Evolutionary conservation across 2,113 vertebrate genomes (phyloP).

Genomic region (Neotragus moschatus): DNA sequence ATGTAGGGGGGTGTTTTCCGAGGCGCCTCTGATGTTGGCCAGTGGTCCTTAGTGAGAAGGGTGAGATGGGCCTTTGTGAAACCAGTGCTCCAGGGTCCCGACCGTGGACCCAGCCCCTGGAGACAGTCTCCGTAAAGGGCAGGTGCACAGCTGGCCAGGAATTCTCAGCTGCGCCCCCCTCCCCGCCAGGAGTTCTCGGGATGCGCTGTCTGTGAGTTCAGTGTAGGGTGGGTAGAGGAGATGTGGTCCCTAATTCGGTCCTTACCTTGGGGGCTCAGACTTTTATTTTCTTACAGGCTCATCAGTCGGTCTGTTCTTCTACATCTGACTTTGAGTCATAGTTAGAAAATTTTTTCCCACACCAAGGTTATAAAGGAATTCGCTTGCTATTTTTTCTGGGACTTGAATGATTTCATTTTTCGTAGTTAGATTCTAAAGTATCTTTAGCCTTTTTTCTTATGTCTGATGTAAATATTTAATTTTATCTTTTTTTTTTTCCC

Average conservation of each 20-base stretch:
- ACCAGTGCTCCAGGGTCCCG: background rate
- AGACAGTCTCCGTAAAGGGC: accelerated
- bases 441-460: background rate
- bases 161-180: accelerated
- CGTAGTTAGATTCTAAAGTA: background rate
- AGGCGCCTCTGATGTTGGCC: accelerated
- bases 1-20: accelerated
- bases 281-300: accelerated
- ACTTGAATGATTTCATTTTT: background rate
- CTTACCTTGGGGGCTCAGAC: accelerated
- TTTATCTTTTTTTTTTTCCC: background rate
- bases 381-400: background rate
- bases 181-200: background rate
- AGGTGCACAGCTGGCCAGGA: accelerated
- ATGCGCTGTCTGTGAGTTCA: accelerated
- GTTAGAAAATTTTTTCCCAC: background rate
- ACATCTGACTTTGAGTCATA: background rate
- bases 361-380: background rate
- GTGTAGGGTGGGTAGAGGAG: accelerated
- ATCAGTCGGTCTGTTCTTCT: background rate
- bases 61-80: background rate
- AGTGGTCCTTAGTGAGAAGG: background rate
- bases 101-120: background rate
- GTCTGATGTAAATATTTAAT: background rate
- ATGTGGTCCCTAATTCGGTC: accelerated